phyloP scores from a whole-genome alignment of 2,113 vertebrate species.

The Aspidoscelis tigris region DNA sequence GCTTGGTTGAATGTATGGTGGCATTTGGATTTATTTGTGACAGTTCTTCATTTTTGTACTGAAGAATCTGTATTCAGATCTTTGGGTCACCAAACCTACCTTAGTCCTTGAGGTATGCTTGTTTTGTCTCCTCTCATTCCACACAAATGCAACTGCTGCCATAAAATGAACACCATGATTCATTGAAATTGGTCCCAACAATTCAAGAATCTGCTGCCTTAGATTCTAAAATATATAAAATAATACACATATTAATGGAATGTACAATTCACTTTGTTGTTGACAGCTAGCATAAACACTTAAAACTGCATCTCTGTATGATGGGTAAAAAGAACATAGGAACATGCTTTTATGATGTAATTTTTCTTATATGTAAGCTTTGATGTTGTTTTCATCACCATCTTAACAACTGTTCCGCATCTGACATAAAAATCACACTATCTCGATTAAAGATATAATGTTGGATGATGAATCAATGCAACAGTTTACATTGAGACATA shows the following conservation, averaged over 20 bases:
- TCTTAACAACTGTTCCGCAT: not conserved
- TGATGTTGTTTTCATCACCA: not conserved
- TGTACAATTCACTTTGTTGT: too few species aligned
- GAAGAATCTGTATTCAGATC: not conserved
- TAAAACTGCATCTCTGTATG: too few species aligned
- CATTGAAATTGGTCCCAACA: conserved; percentile 97
- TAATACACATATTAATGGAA: conserved; percentile 2
- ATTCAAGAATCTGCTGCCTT: conserved; percentile 95
- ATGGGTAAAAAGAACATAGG: too few species aligned
- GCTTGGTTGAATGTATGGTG: too few species aligned
- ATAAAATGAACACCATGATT: conserved; percentile 98
- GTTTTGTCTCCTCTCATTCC: conserved; percentile 93
- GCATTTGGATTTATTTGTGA: too few species aligned
- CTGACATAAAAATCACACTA: not conserved
- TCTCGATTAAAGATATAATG: not conserved
- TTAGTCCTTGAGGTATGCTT: conserved; percentile 88
- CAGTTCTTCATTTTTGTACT: too few species aligned
- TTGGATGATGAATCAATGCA: not conserved
- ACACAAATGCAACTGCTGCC: conserved; percentile 97
- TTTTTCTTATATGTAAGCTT: not conserved
- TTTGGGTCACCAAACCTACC: conserved; percentile 67
- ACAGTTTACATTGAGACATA: not conserved
- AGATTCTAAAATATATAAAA: conserved; percentile 83
- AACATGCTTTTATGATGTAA: conserved; percentile 24
- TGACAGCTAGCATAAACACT: too few species aligned